A percentile compares a stretch with the other conserved stretches of the same genome.
phyloP scores from a whole-genome alignment of 2,113 vertebrate genomes.

The Hyaena hyaena region DNA sequence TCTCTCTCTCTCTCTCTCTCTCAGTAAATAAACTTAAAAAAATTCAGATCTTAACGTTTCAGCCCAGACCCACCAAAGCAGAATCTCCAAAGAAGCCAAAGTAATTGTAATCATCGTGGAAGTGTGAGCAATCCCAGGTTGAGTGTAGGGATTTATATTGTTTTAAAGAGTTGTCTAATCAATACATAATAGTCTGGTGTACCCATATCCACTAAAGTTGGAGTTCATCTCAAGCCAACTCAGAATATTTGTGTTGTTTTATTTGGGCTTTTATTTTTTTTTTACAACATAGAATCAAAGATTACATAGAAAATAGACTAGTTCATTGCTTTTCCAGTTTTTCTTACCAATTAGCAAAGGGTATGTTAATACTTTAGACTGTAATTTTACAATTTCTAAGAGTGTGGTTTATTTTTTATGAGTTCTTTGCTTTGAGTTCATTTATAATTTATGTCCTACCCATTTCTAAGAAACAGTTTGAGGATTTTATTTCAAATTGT shows the following conservation, averaged over 20 bases:
- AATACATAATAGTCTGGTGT: not conserved
- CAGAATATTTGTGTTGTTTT: not conserved
- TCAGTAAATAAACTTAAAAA: too few relatives aligned
- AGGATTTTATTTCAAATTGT: conserved; percentile 21
- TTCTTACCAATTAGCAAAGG: not conserved
- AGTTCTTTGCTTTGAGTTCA: conserved; percentile 29
- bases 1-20: too few relatives aligned
- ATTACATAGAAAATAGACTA: not conserved
- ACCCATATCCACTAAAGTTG: not conserved
- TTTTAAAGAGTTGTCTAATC: not conserved
- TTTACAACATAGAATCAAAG: not conserved
- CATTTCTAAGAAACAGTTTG: not conserved
- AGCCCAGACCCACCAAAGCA: not conserved
- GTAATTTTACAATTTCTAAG: conserved; percentile 9
- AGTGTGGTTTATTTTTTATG: not conserved
- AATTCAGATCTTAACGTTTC: not conserved
- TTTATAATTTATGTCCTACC: conserved; percentile 16
- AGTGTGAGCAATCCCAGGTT: not conserved
- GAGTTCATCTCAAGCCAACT: not conserved
- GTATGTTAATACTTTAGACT: not conserved
- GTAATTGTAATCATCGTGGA: not conserved
- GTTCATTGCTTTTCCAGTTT: not conserved
- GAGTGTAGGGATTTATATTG: not conserved
- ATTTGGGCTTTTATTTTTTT: not conserved
- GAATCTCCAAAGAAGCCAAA: not conserved